These are phyloP conservation scores for Catostomus latipinnis DNA, from an alignment of 2,797 vertebrate genomes.

Conservation along the genomic window DNA sequence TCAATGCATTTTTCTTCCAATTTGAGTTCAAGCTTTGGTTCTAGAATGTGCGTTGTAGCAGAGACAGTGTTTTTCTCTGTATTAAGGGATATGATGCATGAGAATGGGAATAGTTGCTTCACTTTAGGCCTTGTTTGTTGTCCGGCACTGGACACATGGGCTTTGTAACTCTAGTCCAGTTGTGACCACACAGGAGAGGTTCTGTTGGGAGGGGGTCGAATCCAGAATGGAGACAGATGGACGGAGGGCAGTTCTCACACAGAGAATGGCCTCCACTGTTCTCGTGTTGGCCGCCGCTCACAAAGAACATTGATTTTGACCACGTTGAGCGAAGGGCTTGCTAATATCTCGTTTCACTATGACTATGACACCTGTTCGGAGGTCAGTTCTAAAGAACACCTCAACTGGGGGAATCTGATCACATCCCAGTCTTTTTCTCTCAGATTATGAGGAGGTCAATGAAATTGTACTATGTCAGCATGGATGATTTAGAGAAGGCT, in stretches of 20 bases:
- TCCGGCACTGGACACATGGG: slow-evolving; percentile 74
- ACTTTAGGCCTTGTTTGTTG: slow-evolving; percentile 64
- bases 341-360: slow-evolving; percentile 78
- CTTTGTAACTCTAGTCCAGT: slow-evolving; percentile 75
- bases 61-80: slow-evolving; percentile 10
- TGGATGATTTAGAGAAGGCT: slow-evolving; percentile 45
- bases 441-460: slow-evolving; percentile 30
- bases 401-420: slow-evolving; percentile 39
- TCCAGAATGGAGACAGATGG: slow-evolving; percentile 76
- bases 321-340: slow-evolving; percentile 67
- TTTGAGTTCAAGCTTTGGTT: not conserved
- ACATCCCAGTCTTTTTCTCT: slow-evolving; percentile 7
- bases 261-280: slow-evolving; percentile 77
- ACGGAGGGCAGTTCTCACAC: slow-evolving; percentile 66
- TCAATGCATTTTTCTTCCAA: slow-evolving; percentile 1
- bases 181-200: slow-evolving; percentile 75
- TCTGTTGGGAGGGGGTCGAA: slow-evolving; percentile 64
- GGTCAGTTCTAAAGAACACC: slow-evolving; percentile 65
- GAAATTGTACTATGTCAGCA: slow-evolving; percentile 47
- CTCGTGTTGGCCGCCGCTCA: slow-evolving; percentile 47
- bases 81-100: slow-evolving; percentile 1
- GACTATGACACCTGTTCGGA: slow-evolving; percentile 75
- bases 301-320: slow-evolving; percentile 80
- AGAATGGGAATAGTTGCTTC: slow-evolving; percentile 14
- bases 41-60: slow-evolving; percentile 16